These are phyloP conservation scores for Leptinotarsa haldemani DNA, from an alignment of 2,888 invertebrate genomes.

Conservation along the genomic window DNA sequence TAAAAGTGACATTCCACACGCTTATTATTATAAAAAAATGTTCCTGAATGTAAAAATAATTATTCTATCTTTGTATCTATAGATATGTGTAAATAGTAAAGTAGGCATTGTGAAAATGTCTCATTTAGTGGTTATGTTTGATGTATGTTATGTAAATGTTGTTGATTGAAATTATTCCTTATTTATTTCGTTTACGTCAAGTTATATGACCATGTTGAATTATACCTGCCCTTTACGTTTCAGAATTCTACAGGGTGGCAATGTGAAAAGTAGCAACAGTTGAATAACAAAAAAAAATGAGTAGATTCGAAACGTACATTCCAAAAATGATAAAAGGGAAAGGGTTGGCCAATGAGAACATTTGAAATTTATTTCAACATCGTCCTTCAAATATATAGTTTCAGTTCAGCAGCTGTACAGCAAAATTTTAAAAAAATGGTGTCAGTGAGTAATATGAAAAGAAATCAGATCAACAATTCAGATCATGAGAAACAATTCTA, in stretches of 20 bases:
- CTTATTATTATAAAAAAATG: conserved; percentile 60
- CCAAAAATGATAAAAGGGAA: no score
- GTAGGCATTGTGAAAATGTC: conserved; percentile 52
- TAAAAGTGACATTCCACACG: conserved; percentile 58
- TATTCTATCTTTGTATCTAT: conserved; percentile 51
- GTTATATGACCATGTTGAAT: conserved; percentile 21
- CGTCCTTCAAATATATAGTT: no score
- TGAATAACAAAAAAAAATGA: no score
- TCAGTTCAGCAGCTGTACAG: no score
- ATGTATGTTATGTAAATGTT: conserved; percentile 54
- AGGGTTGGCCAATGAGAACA: no score
- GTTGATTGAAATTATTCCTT: conserved; percentile 42
- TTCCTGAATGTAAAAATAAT: conserved; percentile 61
- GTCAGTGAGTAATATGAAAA: no score
- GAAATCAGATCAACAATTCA: no score
- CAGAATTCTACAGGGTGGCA: conserved; percentile 7
- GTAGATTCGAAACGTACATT: no score
- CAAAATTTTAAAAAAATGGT: no score
- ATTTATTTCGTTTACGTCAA: conserved; percentile 36
- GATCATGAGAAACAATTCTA: no score
- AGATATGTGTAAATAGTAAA: conserved; percentile 52
- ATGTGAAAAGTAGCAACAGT: no score
- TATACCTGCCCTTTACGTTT: conserved; percentile 18
- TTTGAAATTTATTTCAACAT: no score
- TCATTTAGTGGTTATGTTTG: conserved; percentile 51